These are phyloP conservation scores for Lepidocolaptes lacrymiger DNA, from an alignment of 2,797 vertebrate species.

Conservation along the genomic window DNA sequence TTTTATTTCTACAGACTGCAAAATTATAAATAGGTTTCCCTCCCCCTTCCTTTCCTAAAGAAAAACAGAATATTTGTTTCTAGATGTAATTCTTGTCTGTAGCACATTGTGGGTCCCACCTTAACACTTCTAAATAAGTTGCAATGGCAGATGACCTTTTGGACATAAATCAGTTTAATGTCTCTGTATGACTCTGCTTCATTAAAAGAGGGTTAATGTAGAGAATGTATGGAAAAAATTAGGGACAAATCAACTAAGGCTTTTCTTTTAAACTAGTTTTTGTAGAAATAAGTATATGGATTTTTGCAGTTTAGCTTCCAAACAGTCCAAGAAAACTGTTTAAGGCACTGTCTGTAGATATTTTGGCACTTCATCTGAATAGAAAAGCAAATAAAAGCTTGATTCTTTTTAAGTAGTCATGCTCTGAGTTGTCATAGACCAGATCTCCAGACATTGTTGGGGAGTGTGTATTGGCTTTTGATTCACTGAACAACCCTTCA, in stretches of 20 bases:
- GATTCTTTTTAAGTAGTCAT: not conserved
- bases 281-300: not conserved
- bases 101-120: not conserved
- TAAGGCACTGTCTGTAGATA: not conserved
- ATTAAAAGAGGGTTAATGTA: not conserved
- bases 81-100: not conserved
- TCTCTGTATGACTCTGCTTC: not conserved
- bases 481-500: not conserved
- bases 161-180: not conserved
- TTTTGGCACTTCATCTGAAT: not conserved
- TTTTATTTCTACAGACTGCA: not conserved
- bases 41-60: not conserved
- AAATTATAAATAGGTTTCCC: not conserved
- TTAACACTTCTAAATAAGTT: not conserved
- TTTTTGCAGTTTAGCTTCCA: not conserved
- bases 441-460: not conserved
- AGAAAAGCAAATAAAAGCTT: constrained; percentile 17
- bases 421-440: not conserved
- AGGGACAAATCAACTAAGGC: not conserved
- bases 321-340: not conserved
- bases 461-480: not conserved
- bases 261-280: not conserved
- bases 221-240: not conserved
- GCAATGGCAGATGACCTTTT: not conserved
- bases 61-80: not conserved